Base-by-base conservation (phyloP, 2,888 invertebrate genomes). In the Amphipyra tragopoginis region DNA sequence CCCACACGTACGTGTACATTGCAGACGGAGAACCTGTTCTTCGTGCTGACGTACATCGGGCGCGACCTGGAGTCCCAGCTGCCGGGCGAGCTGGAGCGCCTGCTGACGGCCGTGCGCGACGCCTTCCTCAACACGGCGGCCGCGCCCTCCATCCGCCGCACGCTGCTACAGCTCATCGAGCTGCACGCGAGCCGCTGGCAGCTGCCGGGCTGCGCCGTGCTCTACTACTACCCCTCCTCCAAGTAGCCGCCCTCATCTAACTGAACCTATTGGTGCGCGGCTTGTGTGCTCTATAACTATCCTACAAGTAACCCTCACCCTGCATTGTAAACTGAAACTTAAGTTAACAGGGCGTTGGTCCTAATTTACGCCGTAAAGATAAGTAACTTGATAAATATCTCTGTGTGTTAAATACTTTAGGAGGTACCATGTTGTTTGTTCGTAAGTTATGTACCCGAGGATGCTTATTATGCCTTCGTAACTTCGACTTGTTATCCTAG, bases 131-230 rank as follows among this genome's bases (percentile, higher is more conserved):
- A 96, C 85, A 96, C 97, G 11, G 96, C 96, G 43, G 97, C 97
- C 14, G 96, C 97, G 50, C 96, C 97, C 3, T 96, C 96, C 74
- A 97, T 97, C 68, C 96, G 97, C 77, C 97, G 98, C 87, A 98
- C 98, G 1, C 95, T 98, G 62, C 95, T 98, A 69, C 98, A 98
- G 91, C 95, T 98, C 60, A 98, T 98, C 77, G 98, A 98, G 90
- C 95, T 98, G 59, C 97, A 98, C 90, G 98, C 98, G 1, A 97
- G 98, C 0, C 97, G 97, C 89, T 98, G 98, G 98, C 97, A 98
- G 88, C 95, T 98, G 73, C 97, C 98, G 15, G 98, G 98, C 58
- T 97, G 98, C 50, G 98, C 98, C 4, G 97, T 98, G 56, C 96
- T 98, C 59, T 98, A 98, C 91, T 98, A 98, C 93, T 97, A 97